Evolutionary conservation across 2,113 vertebrate species (phyloP).

Genomic region (Opisthocomus hoazin): DNA sequence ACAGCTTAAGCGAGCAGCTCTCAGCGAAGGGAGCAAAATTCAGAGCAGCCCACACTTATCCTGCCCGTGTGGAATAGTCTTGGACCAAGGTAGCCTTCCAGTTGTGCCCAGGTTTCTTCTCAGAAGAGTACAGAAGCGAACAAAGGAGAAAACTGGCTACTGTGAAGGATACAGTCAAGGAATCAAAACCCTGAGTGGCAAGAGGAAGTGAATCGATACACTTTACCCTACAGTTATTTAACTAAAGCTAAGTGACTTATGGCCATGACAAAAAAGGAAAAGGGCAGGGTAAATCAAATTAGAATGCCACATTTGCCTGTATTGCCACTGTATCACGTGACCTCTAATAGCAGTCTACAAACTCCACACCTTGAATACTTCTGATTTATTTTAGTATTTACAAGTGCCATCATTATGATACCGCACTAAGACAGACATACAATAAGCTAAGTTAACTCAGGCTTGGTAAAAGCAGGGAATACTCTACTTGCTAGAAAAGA

Average conservation of each 20-base stretch:
- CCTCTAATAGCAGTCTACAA: background rate
- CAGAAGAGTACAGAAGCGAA: background rate
- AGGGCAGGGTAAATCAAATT: background rate
- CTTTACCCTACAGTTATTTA: background rate
- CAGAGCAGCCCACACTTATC: background rate
- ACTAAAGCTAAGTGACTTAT: background rate
- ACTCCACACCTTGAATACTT: background rate
- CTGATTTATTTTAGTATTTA: background rate
- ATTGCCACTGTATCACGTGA: background rate
- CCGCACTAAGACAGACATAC: background rate
- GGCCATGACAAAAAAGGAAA: background rate
- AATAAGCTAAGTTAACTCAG: background rate
- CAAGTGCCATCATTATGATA: background rate
- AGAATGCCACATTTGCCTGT: background rate
- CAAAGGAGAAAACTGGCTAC: background rate
- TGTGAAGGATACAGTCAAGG: background rate
- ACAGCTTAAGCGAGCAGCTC: background rate
- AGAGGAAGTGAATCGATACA: background rate
- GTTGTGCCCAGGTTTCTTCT: background rate
- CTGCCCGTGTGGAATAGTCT: background rate
- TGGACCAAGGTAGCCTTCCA: background rate
- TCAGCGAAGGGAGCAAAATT: background rate
- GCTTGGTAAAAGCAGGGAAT: background rate
- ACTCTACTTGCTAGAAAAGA: background rate
- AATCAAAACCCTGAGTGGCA: background rate